Evolutionary conservation across 1,140 invertebrate genomes (phyloP).

Genomic region (Anoplolepis gracilipes): DNA sequence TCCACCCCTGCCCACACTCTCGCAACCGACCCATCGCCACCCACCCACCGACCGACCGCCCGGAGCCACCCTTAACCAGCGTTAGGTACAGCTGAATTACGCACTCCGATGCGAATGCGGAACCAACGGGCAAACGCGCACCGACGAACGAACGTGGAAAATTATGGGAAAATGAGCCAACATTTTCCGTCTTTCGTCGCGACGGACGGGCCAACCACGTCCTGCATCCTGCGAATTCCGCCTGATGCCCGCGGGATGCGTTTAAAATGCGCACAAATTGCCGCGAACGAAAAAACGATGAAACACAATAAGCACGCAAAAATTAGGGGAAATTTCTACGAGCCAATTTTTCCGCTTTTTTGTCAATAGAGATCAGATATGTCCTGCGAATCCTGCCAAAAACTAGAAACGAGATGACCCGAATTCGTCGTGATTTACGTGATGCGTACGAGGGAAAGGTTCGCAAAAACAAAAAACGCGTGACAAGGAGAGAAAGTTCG

Average conservation of each 20-base stretch:
- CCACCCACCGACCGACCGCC: conserved; percentile 46
- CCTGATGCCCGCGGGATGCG: conserved; percentile 20
- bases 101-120: conserved; percentile 75
- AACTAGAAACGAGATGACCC: not conserved
- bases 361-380: conserved; percentile 7
- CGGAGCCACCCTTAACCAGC: conserved; percentile 68
- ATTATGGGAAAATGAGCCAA: conserved; percentile 68
- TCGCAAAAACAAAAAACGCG: not conserved
- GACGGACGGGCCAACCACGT: not conserved
- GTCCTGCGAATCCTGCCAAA: not conserved
- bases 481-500: conserved; percentile 64
- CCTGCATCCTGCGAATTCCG: not conserved
- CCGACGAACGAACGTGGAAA: conserved; percentile 54
- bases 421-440: conserved; percentile 25
- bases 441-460: not conserved
- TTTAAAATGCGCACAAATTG: not conserved
- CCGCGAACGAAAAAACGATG: not conserved
- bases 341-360: not conserved
- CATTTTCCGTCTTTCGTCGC: conserved; percentile 45
- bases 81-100: conserved; percentile 81
- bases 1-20: conserved; percentile 48
- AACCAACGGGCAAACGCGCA: conserved; percentile 61
- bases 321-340: not conserved
- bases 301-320: not conserved
- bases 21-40: conserved; percentile 71